A percentile compares a stretch with the other conserved stretches of the same genome.
phyloP scores from a whole-genome alignment of 1,140 invertebrate species.

The Caenorhabditis briggsae region DNA sequence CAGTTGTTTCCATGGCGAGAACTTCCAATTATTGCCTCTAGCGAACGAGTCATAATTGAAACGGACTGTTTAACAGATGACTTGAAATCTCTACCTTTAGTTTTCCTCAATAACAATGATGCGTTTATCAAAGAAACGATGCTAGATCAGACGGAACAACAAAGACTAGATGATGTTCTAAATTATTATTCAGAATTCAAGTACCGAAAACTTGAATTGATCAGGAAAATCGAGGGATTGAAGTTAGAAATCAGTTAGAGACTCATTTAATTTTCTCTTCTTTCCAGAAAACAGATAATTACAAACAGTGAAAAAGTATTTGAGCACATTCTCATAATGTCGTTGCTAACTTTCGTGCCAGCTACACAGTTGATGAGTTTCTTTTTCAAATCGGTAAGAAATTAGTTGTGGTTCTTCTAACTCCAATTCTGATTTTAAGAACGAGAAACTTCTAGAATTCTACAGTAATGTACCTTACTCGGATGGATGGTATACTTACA shows the following conservation, averaged over 20 bases:
- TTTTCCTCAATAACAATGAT: neutral
- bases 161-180: constrained; percentile 3
- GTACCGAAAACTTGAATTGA: neutral
- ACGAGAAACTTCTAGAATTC: neutral
- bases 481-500: constrained; percentile 7
- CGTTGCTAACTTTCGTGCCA: neutral
- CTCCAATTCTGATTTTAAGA: neutral
- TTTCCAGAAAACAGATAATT: neutral
- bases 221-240: neutral
- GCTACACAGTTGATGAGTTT: neutral
- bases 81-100: neutral
- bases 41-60: constrained; percentile 16
- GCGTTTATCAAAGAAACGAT: neutral
- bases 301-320: constrained; percentile 42
- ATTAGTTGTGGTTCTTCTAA: neutral
- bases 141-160: neutral
- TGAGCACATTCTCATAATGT: neutral
- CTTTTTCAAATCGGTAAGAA: constrained; percentile 34
- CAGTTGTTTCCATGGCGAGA: constrained; percentile 18
- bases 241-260: neutral
- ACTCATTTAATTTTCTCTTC: neutral
- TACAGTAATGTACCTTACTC: constrained; percentile 45
- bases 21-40: constrained; percentile 4
- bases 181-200: constrained; percentile 18
- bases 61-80: neutral